Conservation (phyloP, 2,888 invertebrate species). For the Bembecia ichneumoniformis region DNA sequence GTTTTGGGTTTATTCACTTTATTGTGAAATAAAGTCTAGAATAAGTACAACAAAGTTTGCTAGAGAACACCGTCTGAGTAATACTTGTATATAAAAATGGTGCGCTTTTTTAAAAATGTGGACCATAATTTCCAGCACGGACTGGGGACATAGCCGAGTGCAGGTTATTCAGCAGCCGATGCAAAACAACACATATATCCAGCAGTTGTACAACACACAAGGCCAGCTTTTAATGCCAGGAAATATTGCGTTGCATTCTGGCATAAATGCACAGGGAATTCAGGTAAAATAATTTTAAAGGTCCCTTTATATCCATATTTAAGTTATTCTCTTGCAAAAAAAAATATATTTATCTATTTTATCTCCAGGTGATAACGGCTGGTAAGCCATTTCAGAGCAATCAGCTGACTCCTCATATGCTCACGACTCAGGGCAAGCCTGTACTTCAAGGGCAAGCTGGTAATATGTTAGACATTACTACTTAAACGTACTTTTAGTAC, state of each 20-base stretch:
- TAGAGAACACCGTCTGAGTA: too few species aligned
- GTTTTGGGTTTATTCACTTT: too few species aligned
- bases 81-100: too few species aligned
- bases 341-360: neutral
- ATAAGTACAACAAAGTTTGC: too few species aligned
- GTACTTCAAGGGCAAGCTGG: constrained; percentile 78
- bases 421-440: constrained; percentile 82
- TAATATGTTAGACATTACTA: constrained; percentile 28
- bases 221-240: constrained; percentile 86
- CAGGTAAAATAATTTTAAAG: constrained; percentile 59
- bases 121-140: constrained; percentile 47
- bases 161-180: constrained; percentile 89
- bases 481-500: neutral
- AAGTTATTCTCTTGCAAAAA: neutral
- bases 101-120: too few species aligned
- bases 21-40: too few species aligned
- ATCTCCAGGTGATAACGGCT: constrained; percentile 80
- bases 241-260: constrained; percentile 80
- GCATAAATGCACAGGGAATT: constrained; percentile 83
- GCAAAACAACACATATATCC: constrained; percentile 81
- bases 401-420: constrained; percentile 84
- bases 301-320: neutral
- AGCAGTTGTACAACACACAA: constrained; percentile 85
- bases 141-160: constrained; percentile 82
- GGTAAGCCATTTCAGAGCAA: constrained; percentile 88